phyloP scores from a whole-genome alignment of 2,888 invertebrate genomes.

The Zygaena filipendulae region DNA sequence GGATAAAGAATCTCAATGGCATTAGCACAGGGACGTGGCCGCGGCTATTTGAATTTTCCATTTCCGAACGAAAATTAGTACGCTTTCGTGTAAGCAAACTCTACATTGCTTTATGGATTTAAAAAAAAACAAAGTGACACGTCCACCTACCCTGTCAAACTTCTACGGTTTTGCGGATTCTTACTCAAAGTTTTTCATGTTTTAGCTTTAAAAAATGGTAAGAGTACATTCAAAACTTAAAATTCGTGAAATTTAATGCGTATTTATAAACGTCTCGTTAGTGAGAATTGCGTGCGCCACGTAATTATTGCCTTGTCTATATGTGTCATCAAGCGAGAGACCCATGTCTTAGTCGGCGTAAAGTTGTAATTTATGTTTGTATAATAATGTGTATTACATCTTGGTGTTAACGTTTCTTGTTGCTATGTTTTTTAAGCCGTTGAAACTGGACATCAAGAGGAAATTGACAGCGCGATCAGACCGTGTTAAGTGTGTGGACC shows the following conservation, averaged over 20 bases:
- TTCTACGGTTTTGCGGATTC: conserved; percentile 35
- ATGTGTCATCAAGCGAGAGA: conserved; percentile 38
- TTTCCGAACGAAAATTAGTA: too few relatives aligned
- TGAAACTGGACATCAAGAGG: conserved; percentile 97
- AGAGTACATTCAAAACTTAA: conserved; percentile 25
- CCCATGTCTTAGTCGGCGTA: conserved; percentile 23
- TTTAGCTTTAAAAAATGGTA: conserved; percentile 56
- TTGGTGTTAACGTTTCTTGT: conserved; percentile 19
- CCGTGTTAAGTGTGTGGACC: conserved; percentile 97
- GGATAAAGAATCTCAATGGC: too few relatives aligned
- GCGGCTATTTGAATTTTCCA: too few relatives aligned
- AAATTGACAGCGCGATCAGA: conserved; percentile 98
- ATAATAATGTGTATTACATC: conserved; percentile 6
- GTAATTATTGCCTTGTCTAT: conserved; percentile 28
- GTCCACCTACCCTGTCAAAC: conserved; percentile 57
- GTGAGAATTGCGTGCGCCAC: conserved; percentile 30
- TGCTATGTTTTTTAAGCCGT: conserved; percentile 74
- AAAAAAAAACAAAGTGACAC: conserved; percentile 49
- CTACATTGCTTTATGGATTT: conserved; percentile 15
- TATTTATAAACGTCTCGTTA: too few relatives aligned
- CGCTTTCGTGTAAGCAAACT: too few relatives aligned
- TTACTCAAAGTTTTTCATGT: conserved; percentile 49
- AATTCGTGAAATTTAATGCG: too few relatives aligned
- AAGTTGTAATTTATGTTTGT: conserved; percentile 12
- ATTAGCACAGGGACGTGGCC: too few relatives aligned